Evolutionary conservation across 2,888 invertebrate genomes (phyloP), one percentile per base, ranked within the genome.

Genomic region (Tachina lurida): DNA sequence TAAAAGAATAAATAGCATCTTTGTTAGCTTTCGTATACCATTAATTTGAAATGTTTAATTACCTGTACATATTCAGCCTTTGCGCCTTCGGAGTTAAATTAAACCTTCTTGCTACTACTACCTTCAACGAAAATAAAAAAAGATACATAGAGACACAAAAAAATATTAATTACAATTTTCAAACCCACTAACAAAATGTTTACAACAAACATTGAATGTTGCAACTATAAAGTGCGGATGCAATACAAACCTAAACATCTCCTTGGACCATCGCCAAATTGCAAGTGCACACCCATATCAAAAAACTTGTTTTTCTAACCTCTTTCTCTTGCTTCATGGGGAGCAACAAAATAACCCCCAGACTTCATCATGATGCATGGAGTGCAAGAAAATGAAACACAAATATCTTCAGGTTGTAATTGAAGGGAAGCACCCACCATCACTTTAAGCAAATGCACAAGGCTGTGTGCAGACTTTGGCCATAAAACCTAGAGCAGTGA

Each of bases 181-280:
- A 39, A 67, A 52, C 10, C 15, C 39, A 17, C 67, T 7, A 67
- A 49, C 31, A 39, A 67, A 67, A 49, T 49, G n/a, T 67, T 52
- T 3, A 31, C 31, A 39, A 17, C 49, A 31, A 67, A n/a, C 49
- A 67, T 10, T 49, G n/a, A 49, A 31, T 43, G 67, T 49, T 39
- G 67, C n/a, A 67, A 39, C 3, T 31, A 31, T 10, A 60, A 60
- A 60, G 10, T 60, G 41, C 41, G 60, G 17, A 41, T 49, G 63
- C 65, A 60, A 71, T 54, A 79, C 77, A 60, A 63, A 90, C 89
- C 89, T 73, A 89, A 88, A 86, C 90, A 91, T 74, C 88, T 89
- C 75, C 90, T 87, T 60, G 90, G 90, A 49, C 89, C 90, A 87
- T 89, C 88, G 65, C 91, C 91, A 87, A 91, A 90, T 8, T 89